These are phyloP conservation scores for Xanthia togata DNA, from an alignment of 2,888 invertebrate genomes.

Conservation along the genomic window DNA sequence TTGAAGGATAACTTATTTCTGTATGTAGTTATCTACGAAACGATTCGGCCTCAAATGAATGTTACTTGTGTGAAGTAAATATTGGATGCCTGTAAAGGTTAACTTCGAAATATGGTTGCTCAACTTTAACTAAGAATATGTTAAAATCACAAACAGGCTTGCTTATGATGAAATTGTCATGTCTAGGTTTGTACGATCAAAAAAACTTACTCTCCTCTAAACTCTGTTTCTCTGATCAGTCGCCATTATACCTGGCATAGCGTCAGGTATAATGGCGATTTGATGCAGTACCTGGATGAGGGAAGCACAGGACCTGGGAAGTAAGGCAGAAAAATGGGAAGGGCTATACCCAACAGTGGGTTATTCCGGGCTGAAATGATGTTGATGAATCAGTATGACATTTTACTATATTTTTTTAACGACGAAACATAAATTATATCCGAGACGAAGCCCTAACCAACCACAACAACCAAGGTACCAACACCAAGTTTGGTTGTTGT, in stretches of 20 bases:
- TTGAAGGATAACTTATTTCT: constrained; percentile 65
- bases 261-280: too few relatives aligned
- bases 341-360: too few relatives aligned
- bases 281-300: neutral
- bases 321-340: too few relatives aligned
- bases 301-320: too few relatives aligned
- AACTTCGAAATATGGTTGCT: constrained; percentile 27
- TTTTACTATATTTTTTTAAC: neutral
- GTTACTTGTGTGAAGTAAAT: constrained; percentile 45
- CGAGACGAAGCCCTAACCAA: neutral
- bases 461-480: neutral
- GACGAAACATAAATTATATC: neutral
- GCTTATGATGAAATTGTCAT: constrained; percentile 1
- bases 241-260: neutral
- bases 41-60: constrained; percentile 43
- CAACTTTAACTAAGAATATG: constrained; percentile 27
- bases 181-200: neutral
- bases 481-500: neutral
- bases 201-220: neutral
- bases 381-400: neutral
- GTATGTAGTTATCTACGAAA: constrained; percentile 49
- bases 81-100: constrained; percentile 45
- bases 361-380: too few relatives aligned
- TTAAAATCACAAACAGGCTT: neutral
- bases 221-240: neutral